Evolutionary conservation across 2,797 vertebrate species (phyloP), one percentile per base, ranked within the genome.

Genomic region (Acomys russatus): DNA sequence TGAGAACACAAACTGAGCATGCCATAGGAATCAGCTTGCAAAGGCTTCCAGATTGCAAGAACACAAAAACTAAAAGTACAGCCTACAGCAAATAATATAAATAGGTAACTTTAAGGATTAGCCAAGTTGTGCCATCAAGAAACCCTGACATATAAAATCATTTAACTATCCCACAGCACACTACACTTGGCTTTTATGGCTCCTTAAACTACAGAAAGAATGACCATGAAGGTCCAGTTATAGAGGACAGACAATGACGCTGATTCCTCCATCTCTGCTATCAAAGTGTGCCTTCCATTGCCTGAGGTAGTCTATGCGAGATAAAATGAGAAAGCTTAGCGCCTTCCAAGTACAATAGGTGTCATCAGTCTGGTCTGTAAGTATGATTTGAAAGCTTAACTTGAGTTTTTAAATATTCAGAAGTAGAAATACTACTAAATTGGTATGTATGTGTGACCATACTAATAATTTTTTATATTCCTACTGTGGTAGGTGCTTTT

Each of bases 381-480:
- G 35, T 83, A 89, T 87, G 49, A 87, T 9, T 15, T 92, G 68
- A 95, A 89, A 93, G 91, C 44, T 2, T 49, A 59, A 93, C 83
- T 73, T 20, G 3, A 84, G 51, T 80, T 93, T 95, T 88, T 54
- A 92, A 96, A 94, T 30, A 93, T 25, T 61, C 68, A 93, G 64
- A 92, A 93, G 92, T 84, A 88, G 89, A 82, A 59, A n/a, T n/a
- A n/a, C n/a, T n/a, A n/a, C n/a, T 68, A 93, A 91, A 94, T 92
- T 38, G 79, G 18, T 87, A 22, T 51, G 68, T 51, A 9, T 17
- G 23, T 35, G 61, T 44, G 2, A 82, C 8, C 87, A 92, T 22
- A 78, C 63, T 84, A 94, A 68, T 5, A 80, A 92, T 94, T 96
- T 91, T 90, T 44, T 91, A 54, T 94, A 76, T 44, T 44, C 44